Percentiles rank a stretch among this genome's conserved stretches.
These are phyloP conservation scores for Heteropelma amictum DNA, from an alignment of 2,888 invertebrate genomes.

Conservation along the genomic window DNA sequence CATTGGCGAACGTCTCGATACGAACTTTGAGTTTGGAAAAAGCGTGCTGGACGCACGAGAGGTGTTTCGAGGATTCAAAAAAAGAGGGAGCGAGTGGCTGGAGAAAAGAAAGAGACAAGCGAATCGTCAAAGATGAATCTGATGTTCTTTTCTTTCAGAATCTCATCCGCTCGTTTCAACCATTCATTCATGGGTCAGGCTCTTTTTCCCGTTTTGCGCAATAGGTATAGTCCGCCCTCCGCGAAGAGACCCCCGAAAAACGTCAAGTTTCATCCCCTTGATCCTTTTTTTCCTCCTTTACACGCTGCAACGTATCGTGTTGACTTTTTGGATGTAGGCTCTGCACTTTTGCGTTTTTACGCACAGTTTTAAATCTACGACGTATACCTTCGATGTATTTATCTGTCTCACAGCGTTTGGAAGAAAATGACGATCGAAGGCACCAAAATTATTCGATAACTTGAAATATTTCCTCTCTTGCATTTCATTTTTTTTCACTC, in stretches of 20 bases:
- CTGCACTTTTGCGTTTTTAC: too few species aligned
- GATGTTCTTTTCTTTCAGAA: conserved; percentile 77
- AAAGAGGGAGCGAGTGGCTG: conserved; percentile 10
- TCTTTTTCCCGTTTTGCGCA: conserved; percentile 78
- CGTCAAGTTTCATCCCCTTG: conserved; percentile 10
- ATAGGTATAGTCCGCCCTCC: conserved; percentile 73
- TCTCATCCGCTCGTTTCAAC: conserved; percentile 77
- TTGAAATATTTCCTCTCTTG: too few species aligned
- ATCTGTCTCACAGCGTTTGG: too few species aligned
- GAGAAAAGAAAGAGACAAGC: conserved; percentile 3
- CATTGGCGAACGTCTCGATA: too few species aligned
- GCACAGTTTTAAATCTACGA: too few species aligned
- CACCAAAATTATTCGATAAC: too few species aligned
- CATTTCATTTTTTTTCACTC: too few species aligned
- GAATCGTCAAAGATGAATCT: conserved; percentile 72
- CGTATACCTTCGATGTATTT: too few species aligned
- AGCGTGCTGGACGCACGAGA: too few species aligned
- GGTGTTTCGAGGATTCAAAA: neutral
- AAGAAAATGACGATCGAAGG: too few species aligned
- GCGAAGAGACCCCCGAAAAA: conserved; percentile 63
- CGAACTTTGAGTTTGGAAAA: too few species aligned
- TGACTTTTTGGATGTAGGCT: neutral
- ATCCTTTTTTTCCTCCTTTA: neutral
- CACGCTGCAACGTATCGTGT: neutral
- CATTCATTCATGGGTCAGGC: conserved; percentile 78